phyloP scores from a whole-genome alignment of 2,113 vertebrate genomes.

The Empidonax traillii region DNA sequence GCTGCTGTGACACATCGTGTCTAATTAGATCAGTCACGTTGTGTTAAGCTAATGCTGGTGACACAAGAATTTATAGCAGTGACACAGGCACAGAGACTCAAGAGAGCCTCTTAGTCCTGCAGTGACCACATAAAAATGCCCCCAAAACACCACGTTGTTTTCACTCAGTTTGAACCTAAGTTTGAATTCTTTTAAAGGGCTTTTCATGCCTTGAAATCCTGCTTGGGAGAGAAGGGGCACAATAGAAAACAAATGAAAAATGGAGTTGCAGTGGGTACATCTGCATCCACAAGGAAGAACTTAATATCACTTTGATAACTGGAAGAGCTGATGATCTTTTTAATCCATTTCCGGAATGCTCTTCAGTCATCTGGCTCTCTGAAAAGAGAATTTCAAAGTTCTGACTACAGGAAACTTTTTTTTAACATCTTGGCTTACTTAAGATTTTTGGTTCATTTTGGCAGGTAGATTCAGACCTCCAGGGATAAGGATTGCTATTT shows the following conservation, averaged over 20 bases:
- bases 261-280: not conserved
- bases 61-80: not conserved
- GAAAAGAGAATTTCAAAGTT: not conserved
- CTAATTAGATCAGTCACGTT: slow-evolving; percentile 36
- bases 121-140: not conserved
- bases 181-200: not conserved
- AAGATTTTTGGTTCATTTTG: not conserved
- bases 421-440: not conserved
- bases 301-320: not conserved
- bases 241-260: not conserved
- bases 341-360: not conserved
- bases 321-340: not conserved
- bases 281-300: not conserved
- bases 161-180: not conserved
- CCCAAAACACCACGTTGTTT: not conserved
- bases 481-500: not conserved
- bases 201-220: not conserved
- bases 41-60: not conserved
- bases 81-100: not conserved
- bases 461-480: not conserved
- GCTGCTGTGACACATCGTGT: not conserved
- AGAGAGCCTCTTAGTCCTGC: not conserved
- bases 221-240: not conserved
- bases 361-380: not conserved
- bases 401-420: not conserved